These are phyloP conservation scores for Mythimna ferrago DNA, from an alignment of 2,888 invertebrate species.

Conservation along the genomic window DNA sequence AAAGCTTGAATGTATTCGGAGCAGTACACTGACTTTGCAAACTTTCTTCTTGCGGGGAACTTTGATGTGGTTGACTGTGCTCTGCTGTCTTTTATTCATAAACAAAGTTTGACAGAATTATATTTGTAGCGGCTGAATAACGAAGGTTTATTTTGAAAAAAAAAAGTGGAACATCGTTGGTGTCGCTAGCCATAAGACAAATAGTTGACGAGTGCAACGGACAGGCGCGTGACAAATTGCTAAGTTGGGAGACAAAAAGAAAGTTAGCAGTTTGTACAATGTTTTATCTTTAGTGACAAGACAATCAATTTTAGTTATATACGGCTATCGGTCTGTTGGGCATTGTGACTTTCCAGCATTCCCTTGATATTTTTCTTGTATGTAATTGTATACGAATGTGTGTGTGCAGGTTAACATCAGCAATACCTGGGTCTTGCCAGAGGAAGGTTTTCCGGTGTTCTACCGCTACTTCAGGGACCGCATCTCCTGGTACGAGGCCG, in stretches of 20 bases:
- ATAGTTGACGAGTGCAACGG: constrained; percentile 41
- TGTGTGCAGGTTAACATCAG: constrained; percentile 94
- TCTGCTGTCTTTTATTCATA: constrained; percentile 38
- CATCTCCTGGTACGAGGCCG: constrained; percentile 96
- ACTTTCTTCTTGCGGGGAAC: constrained; percentile 52
- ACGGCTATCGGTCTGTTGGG: neutral
- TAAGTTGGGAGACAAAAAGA: constrained; percentile 3
- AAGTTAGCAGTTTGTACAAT: constrained; percentile 18
- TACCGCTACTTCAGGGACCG: constrained; percentile 96
- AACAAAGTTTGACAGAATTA: constrained; percentile 45
- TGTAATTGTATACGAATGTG: neutral
- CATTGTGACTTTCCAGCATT: neutral
- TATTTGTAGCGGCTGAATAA: constrained; percentile 29
- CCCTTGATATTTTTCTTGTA: neutral
- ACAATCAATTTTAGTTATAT: neutral
- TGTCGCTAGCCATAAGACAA: constrained; percentile 13
- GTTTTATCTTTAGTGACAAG: neutral
- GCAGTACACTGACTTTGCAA: constrained; percentile 48
- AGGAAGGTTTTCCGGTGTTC: constrained; percentile 95
- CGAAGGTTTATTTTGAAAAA: constrained; percentile 5
- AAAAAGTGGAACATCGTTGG: neutral
- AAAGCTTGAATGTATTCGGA: constrained; percentile 44
- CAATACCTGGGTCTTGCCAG: constrained; percentile 95
- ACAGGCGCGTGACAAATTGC: constrained; percentile 44
- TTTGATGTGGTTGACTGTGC: constrained; percentile 34